Conservation (phyloP, 2,113 vertebrate genomes). For the Alaudala cheleensis region DNA sequence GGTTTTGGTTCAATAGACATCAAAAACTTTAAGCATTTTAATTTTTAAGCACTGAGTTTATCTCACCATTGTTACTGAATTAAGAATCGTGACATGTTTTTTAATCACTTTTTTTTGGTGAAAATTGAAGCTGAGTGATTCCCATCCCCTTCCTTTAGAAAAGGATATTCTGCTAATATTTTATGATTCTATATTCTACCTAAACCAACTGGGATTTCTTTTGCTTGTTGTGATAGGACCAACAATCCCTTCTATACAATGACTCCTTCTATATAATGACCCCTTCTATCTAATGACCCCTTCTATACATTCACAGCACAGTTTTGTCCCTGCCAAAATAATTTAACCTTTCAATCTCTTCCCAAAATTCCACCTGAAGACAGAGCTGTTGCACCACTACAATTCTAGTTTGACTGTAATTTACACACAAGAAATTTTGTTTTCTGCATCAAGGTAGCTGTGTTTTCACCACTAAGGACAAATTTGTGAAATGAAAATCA, state of each 20-base stretch:
- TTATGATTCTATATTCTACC: not conserved
- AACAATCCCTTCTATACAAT: not conserved
- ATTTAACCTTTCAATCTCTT: not conserved
- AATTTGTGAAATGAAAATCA: not conserved
- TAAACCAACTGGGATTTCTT: not conserved
- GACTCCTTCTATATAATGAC: not conserved
- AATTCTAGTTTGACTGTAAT: not conserved
- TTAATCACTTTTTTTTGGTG: not conserved
- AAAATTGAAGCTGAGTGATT: not conserved
- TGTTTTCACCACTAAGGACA: not conserved
- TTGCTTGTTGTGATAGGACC: not conserved
- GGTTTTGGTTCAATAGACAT: not conserved
- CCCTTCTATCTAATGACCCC: not conserved
- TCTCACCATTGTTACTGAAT: not conserved
- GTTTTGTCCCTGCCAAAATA: not conserved
- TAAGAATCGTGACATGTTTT: not conserved
- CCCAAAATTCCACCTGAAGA: not conserved
- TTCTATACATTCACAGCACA: not conserved
- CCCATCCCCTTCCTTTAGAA: not conserved
- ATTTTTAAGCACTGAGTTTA: not conserved
- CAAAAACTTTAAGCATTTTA: not conserved
- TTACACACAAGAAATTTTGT: fast-evolving
- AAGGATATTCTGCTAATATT: not conserved
- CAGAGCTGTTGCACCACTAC: not conserved
- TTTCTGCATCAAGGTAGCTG: not conserved